Conservation (phyloP, 2,888 invertebrate genomes). For the Apocheima hispidaria region DNA sequence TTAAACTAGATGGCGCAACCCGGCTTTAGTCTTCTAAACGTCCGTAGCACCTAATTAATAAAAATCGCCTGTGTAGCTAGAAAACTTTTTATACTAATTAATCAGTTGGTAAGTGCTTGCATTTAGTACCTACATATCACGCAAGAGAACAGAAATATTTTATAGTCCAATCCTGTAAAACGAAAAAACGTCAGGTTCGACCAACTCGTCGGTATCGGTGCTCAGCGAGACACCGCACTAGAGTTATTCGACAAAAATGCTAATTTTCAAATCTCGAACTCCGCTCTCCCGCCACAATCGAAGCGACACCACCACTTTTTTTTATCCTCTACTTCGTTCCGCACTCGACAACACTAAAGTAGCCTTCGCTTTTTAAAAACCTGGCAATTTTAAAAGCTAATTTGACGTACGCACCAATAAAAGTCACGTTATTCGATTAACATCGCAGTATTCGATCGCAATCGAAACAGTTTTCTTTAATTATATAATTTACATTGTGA, state of each 20-base stretch:
- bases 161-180: conserved; percentile 73
- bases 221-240: conserved; percentile 80
- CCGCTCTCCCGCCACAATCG: conserved; percentile 75
- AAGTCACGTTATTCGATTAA: conserved; percentile 71
- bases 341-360: conserved; percentile 48
- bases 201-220: conserved; percentile 77
- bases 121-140: conserved; percentile 28
- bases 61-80: neutral
- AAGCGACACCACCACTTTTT: conserved; percentile 71
- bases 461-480: conserved; percentile 79
- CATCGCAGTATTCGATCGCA: conserved; percentile 70
- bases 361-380: conserved; percentile 45
- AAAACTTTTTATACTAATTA: neutral
- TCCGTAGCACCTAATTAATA: no score
- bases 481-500: conserved; percentile 82
- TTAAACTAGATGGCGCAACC: no score
- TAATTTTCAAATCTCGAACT: conserved; percentile 84
- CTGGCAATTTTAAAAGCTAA: conserved; percentile 56
- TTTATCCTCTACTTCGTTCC: conserved; percentile 55
- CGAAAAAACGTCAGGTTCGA: conserved; percentile 70
- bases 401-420: conserved; percentile 64
- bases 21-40: no score
- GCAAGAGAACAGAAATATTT: conserved; percentile 62
- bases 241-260: conserved; percentile 86
- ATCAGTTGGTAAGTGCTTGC: conserved; percentile 5